phyloP scores from a whole-genome alignment of 2,113 vertebrate genomes.

The Lutjanus erythropterus region DNA sequence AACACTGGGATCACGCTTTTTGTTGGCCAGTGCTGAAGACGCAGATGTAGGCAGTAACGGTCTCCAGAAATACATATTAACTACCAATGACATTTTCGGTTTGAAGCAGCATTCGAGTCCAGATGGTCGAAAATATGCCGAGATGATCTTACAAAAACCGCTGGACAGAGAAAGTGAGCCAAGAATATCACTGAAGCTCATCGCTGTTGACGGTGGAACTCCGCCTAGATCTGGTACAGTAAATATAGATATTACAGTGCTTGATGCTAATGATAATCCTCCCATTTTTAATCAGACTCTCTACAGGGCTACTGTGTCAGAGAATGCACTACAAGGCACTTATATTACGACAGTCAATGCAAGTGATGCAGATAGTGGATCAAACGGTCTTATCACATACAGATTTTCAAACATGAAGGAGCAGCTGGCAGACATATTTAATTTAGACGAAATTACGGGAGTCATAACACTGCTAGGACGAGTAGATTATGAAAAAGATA shows the following conservation, averaged over 20 bases:
- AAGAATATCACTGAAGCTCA: constrained; percentile 35
- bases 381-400: constrained; percentile 80
- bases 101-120: constrained; percentile 61
- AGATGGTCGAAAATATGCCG: constrained; percentile 63
- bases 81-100: constrained; percentile 22
- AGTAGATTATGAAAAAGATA: constrained; percentile 84
- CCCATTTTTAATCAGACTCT: constrained; percentile 59
- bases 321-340: constrained; percentile 43
- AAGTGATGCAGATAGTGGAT: constrained; percentile 62
- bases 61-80: constrained; percentile 66
- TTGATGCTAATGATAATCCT: no score
- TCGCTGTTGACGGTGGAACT: constrained; percentile 65
- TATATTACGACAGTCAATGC: constrained; percentile 63
- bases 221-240: constrained; percentile 65
- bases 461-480: constrained; percentile 68
- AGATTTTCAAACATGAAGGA: constrained; percentile 72
- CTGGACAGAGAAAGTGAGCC: constrained; percentile 79
- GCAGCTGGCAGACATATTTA: constrained; percentile 56
- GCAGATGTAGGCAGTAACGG: constrained; percentile 67
- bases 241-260: no score
- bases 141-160: constrained; percentile 64
- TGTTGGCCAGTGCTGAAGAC: constrained; percentile 59
- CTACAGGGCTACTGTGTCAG: constrained; percentile 48
- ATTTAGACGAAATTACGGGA: constrained; percentile 78
- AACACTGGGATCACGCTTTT: constrained; percentile 58